phyloP scores from a whole-genome alignment of 2,797 vertebrate species.

The Toxotes lorentzi region DNA sequence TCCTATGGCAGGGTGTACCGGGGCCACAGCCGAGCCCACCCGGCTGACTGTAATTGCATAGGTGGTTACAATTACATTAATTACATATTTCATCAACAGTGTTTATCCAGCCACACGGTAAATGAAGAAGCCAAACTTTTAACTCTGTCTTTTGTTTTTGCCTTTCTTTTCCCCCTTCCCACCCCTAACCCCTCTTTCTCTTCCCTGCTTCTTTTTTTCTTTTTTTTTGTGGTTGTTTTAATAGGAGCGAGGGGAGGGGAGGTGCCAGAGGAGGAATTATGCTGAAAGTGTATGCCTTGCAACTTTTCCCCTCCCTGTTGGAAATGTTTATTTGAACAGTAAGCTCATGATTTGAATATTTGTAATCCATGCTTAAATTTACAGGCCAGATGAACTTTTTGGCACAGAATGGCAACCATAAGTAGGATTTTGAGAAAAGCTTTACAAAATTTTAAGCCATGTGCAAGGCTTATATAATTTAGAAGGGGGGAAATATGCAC shows the following conservation, averaged over 20 bases:
- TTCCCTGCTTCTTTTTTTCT: conserved; percentile 36
- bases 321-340: conserved; percentile 93
- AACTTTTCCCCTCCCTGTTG: conserved; percentile 88
- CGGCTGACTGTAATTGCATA: conserved; percentile 85
- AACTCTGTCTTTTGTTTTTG: conserved; percentile 81
- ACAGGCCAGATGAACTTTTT: conserved; percentile 93
- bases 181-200: conserved; percentile 18
- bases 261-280: conserved; percentile 87
- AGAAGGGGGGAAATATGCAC: conserved; percentile 76
- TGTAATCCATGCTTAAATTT: conserved; percentile 93
- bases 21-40: conserved; percentile 74
- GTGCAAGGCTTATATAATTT: conserved; percentile 92
- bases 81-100: conserved; percentile 87
- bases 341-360: conserved; percentile 93
- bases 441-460: conserved; percentile 92
- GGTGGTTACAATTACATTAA: conserved; percentile 90
- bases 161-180: conserved; percentile 46
- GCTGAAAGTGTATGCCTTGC: conserved; percentile 90
- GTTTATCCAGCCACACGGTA: conserved; percentile 84
- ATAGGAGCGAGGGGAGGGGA: conserved; percentile 77
- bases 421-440: conserved; percentile 91
- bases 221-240: conserved; percentile 79
- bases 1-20: conserved; percentile 72
- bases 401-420: conserved; percentile 89
- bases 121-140: conserved; percentile 83